phyloP scores from a whole-genome alignment of 1,140 invertebrate genomes.

The Cydia amplana region DNA sequence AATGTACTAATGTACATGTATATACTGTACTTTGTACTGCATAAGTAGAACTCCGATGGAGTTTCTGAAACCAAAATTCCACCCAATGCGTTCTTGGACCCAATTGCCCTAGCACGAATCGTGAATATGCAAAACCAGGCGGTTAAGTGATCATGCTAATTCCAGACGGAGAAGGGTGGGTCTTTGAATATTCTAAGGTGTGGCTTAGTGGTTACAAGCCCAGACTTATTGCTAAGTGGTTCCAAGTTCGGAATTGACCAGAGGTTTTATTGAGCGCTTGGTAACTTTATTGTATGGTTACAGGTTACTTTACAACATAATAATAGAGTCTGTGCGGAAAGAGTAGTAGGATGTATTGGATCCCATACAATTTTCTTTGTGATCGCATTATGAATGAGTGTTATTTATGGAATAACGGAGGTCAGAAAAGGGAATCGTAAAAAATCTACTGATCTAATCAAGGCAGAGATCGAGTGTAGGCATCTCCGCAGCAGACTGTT shows the following conservation, averaged over 20 bases:
- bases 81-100: background rate
- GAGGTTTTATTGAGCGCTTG: background rate
- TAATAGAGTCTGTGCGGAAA: too few species aligned
- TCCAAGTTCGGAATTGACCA: slow-evolving; percentile 1
- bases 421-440: too few species aligned
- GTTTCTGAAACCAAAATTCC: background rate
- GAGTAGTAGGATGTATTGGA: too few species aligned
- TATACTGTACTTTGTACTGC: background rate
- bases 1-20: too few species aligned
- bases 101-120: slow-evolving; percentile 8
- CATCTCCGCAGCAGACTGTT: too few species aligned
- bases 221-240: slow-evolving; percentile 13
- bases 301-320: background rate
- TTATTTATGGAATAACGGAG: too few species aligned
- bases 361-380: too few species aligned
- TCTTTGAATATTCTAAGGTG: slow-evolving; percentile 24
- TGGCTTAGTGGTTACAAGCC: slow-evolving; percentile 19
- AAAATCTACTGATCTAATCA: too few species aligned
- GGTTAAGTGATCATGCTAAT: slow-evolving; percentile 28
- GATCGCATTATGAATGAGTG: too few species aligned
- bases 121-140: slow-evolving; percentile 27
- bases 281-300: background rate
- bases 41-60: background rate
- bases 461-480: too few species aligned
- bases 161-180: background rate